Base-by-base conservation (phyloP, 2,888 invertebrate species). In the Eupsilia transversa region DNA sequence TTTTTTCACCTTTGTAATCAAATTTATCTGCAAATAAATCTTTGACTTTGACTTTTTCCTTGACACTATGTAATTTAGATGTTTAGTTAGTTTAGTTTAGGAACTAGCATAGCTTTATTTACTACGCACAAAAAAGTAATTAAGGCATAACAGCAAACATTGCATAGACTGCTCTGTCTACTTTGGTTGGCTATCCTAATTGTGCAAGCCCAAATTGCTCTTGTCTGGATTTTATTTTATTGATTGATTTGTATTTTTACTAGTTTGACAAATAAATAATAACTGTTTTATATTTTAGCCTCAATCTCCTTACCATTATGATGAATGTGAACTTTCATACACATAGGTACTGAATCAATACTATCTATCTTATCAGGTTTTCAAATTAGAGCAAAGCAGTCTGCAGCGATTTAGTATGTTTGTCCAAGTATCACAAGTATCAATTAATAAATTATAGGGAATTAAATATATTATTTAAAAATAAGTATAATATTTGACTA, bases 311-410 rank as follows among this genome's bases (percentile, higher is more conserved):
- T 20, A 72, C 3, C 7, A 27, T 41, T 72, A 41, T 49, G 20
- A 38, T 27, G 41, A 52, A 27, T 52, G 17, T 59, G 17, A 43
- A 66, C 52, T 54, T 52, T 49, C 2, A 56, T 23, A 17, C 12
- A 3, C 67, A n/a, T 35, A 20, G 14, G 33, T 23, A 57, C 30
- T 66, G 41, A 52, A 64, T 56, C 68, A 76, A 56, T 63, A 49
- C 54, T 57, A 63, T 64, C 54, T 57, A 63, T 64, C 70, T 46
- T 64, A 77, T 64, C 77, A 64, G 52, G 52, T 71, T 59, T 63
- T 46, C 38, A 46, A 77, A 64, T 52, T 59, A 59, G 70, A 46
- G 56, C 75, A 76, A 43, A 75, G 43, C 57, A 35, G 33, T 63
- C 46, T 68, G 49, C 23, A 63, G 33, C 63, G 49, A 74, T 63